A percentile compares a stretch with the other conserved stretches of the same genome.
Conservation (phyloP, 2,797 vertebrate genomes). For the Mus minutoides region DNA sequence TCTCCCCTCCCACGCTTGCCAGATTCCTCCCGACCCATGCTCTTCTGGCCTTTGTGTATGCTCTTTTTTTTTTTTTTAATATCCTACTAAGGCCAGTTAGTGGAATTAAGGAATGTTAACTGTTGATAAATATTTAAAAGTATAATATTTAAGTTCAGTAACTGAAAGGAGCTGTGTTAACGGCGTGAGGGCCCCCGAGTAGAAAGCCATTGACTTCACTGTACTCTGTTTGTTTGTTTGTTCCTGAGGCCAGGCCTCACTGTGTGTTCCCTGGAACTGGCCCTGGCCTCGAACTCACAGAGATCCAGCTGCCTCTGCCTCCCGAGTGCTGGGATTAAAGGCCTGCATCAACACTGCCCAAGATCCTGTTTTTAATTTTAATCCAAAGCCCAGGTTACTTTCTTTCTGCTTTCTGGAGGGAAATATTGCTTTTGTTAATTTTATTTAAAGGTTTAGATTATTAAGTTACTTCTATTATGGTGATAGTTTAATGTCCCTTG, state of each 20-base stretch:
- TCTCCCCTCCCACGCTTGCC: too few relatives aligned
- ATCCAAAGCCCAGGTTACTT: slow-evolving; percentile 32
- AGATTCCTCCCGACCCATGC: too few relatives aligned
- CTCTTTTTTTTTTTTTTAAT: not conserved
- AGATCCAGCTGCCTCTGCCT: not conserved
- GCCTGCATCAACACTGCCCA: too few relatives aligned
- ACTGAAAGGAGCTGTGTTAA: not conserved
- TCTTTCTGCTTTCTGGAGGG: slow-evolving; percentile 25
- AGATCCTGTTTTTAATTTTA: not conserved
- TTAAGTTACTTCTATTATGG: slow-evolving; percentile 15
- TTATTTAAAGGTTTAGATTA: slow-evolving; percentile 12
- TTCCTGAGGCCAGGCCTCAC: not conserved
- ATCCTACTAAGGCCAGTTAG: not conserved
- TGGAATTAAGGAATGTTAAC: not conserved
- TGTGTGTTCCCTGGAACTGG: not conserved
- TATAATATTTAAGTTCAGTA: not conserved
- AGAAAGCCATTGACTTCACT: not conserved
- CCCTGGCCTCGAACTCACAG: not conserved
- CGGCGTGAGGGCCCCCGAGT: not conserved
- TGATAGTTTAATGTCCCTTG: slow-evolving; percentile 1
- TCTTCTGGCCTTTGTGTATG: not conserved
- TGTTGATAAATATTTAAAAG: not conserved
- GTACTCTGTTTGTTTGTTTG: not conserved
- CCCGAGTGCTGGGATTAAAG: not conserved
- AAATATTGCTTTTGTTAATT: slow-evolving; percentile 23